Base-by-base conservation (phyloP, 2,113 vertebrate genomes). In the Anhinga anhinga region DNA sequence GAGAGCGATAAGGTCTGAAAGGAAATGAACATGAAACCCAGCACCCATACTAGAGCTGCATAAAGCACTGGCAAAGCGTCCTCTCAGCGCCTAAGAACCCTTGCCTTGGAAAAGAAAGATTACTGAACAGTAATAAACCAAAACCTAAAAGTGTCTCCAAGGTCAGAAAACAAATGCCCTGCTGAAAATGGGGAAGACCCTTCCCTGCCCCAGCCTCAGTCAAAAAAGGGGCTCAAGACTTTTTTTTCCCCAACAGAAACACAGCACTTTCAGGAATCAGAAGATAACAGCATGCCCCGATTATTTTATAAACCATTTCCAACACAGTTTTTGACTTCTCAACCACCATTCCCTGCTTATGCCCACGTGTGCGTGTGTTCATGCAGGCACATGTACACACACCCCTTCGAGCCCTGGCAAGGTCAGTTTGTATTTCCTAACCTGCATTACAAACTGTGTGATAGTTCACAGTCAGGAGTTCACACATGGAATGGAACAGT, bases 61-160 rank as follows among this genome's bases (percentile, higher is more conserved):
- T 49, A 42, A 84, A 63, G n/a, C 56, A 13, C 30, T 19, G 21
- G 30, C 32, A 29, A 4, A 56, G 42, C 4, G 36, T 65, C 58
- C 15, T 32, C 56, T 61, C 38, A 11, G 58, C 2, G 0, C 6
- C 0, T 23, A 27, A 38, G 62, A 25, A 65, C 16, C 42, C 59
- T 34, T 58, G 42, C 58, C 42, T 58, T 52, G 74, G 59, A 53
- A 73, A 58, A 27, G 49, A 42, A 62, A 38, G 36, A 29, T 58
- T 45, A 71, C 32, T 40, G 13, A 71, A 63, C 32, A 71, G 36
- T 34, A 52, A 38, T 11, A 65, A 52, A 65, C 16, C 11, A 63
- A 49, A 67, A 38, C 36, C 9, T 15, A 19, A 9, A 69, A 62
- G 32, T 50, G 49, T 27, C 26, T 34, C n/a, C 23, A 45, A n/a